Base-by-base conservation (phyloP, 2,113 vertebrate genomes). In the Spea multiplicata region DNA sequence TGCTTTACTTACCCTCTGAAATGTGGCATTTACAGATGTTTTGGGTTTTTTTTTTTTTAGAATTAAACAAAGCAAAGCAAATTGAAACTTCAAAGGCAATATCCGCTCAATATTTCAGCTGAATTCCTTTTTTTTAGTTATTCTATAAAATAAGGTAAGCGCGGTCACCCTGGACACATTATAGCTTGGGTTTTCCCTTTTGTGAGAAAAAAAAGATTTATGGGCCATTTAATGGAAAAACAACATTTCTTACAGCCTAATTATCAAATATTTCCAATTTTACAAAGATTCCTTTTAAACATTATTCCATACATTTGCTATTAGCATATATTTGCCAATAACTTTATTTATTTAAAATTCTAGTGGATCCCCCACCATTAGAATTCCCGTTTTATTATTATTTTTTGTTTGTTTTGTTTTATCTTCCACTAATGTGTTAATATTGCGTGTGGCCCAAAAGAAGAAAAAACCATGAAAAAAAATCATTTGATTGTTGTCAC, bases 21-120 rank as follows among this genome's bases (percentile, higher is more conserved):
- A 71, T 76, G 46, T 76, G 75, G 66, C 75, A 76, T 76, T 76
- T 71, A 71, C 76, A 78, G 67, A 78, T 78, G 76, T 71, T 71
- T 71, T 30, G 1, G 1, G 30, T 30, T 30, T 30, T 30, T 30
- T 30, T 30, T 71, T 71, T 46, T n/a, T 9, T 30, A 45, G 48
- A 52, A 71, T 52, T 14, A 70, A 69, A 77, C 62, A 16, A 46
- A 50, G 44, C n/a, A 62, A 44, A 67, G 50, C 55, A 50, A 62
- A 62, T n/a, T 14, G 53, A 62, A 48, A 59, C 5, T 59, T 70
- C 10, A 49, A 10, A 66, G 14, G 8, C 30, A 75, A 16, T 57
- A 55, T 67, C 64, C 14, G 30, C 62, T 52, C 13, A 3, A 4
- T 5, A 5, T 55, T 52, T 55, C 8, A 5, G 17, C 47, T 30